Evolutionary conservation across 2,797 vertebrate genomes (phyloP).

Genomic region (Erethizon dorsatum): DNA sequence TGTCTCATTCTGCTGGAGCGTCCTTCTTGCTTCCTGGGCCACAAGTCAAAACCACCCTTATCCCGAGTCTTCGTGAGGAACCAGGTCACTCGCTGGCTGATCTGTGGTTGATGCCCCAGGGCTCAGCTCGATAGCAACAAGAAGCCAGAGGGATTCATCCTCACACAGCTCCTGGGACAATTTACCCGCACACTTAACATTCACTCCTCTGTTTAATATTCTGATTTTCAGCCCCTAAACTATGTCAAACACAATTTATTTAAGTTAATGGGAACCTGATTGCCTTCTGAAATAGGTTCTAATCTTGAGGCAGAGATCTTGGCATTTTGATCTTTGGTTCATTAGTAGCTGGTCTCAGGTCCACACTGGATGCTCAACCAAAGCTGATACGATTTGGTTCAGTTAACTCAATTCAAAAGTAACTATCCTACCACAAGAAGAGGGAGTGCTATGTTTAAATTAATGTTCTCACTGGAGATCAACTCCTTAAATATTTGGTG

Average conservation of each 20-base stretch:
- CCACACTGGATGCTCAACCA: background rate
- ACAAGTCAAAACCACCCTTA: background rate
- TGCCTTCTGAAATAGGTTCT: constrained; percentile 48
- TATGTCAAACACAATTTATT: constrained; percentile 52
- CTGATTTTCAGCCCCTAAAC: background rate
- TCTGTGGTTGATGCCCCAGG: rapidly evolving
- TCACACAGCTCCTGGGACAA: background rate
- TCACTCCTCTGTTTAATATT: background rate
- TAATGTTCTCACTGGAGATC: background rate
- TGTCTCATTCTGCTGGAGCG: background rate
- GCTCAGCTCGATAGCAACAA: background rate
- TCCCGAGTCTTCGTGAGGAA: background rate
- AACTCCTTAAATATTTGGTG: background rate
- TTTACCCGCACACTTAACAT: background rate
- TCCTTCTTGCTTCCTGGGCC: background rate
- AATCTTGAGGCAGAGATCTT: background rate
- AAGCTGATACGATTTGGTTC: background rate
- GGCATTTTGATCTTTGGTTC: constrained; percentile 34
- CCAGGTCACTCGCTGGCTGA: background rate
- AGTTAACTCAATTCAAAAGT: constrained; percentile 19
- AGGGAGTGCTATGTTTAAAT: background rate
- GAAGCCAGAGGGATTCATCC: background rate
- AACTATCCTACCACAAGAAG: background rate
- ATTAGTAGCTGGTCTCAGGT: background rate
- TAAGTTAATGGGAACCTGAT: background rate